Conservation (phyloP, 2,797 vertebrate species). For the Acanthurus tractus region DNA sequence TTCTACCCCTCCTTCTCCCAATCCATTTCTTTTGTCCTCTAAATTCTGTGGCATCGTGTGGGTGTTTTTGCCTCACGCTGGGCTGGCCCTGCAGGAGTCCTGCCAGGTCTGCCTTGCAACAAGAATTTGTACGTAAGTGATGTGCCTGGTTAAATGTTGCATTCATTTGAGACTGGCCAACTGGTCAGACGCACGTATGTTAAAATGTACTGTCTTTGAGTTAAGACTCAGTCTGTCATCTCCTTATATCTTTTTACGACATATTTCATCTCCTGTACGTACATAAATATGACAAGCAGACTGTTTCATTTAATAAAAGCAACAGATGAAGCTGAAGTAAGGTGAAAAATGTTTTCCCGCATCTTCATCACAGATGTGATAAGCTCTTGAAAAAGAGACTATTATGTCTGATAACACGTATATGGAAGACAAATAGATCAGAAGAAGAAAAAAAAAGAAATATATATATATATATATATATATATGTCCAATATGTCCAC, state of each 20-base stretch:
- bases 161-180: constrained; percentile 11
- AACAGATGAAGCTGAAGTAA: neutral
- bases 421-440: constrained; percentile 1
- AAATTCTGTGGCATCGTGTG: constrained; percentile 19
- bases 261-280: no score
- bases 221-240: neutral
- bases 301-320: constrained; percentile 15
- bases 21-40: constrained; percentile 37
- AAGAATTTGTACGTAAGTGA: constrained; percentile 5
- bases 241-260: neutral
- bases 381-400: neutral
- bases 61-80: constrained; percentile 21
- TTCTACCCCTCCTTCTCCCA: neutral
- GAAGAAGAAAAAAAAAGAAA: neutral
- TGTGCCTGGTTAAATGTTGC: constrained; percentile 13
- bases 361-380: neutral
- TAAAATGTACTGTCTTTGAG: neutral
- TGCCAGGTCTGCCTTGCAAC: constrained; percentile 21
- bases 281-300: no score
- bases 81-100: constrained; percentile 14
- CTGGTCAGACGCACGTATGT: neutral
- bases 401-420: neutral
- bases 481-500: constrained; percentile 11
- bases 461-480: neutral
- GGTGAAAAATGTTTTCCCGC: constrained; percentile 4